phyloP scores from a whole-genome alignment of 2,113 vertebrate genomes.

The Chamaetylas fuelleborni region DNA sequence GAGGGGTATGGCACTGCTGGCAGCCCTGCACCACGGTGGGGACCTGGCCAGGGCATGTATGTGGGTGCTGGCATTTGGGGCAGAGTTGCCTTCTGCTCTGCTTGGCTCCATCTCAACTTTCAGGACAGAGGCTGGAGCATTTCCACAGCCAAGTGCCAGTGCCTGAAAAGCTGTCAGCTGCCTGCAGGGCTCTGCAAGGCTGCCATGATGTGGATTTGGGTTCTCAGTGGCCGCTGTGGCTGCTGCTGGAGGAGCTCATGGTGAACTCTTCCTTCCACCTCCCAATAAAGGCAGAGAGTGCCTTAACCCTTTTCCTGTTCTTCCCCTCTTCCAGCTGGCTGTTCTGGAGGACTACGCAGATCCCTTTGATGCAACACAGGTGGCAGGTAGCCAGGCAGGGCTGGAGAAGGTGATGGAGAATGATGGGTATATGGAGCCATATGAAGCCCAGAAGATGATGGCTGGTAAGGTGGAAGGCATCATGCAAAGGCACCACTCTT shows the following conservation, averaged over 20 bases:
- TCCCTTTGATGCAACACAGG: slow-evolving; percentile 90
- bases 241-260: background rate
- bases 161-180: background rate
- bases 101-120: slow-evolving; percentile 38
- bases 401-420: slow-evolving; percentile 88
- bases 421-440: slow-evolving; percentile 98
- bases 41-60: background rate
- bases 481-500: background rate
- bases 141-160: background rate
- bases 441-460: slow-evolving; percentile 99
- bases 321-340: slow-evolving; percentile 76
- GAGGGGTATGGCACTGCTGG: fast-evolving
- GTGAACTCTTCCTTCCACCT: background rate
- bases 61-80: background rate
- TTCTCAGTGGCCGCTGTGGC: fast-evolving
- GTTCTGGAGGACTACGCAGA: slow-evolving; percentile 97
- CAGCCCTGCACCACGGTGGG: fast-evolving
- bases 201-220: background rate
- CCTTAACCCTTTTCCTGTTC: background rate
- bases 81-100: background rate
- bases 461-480: slow-evolving; percentile 77
- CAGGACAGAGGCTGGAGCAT: slow-evolving; percentile 26
- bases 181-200: background rate
- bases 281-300: background rate
- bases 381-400: slow-evolving; percentile 71